Conservation (phyloP, 35 echinoderm and acorn worm genomes). For the Heliocidaris tuberculata region DNA sequence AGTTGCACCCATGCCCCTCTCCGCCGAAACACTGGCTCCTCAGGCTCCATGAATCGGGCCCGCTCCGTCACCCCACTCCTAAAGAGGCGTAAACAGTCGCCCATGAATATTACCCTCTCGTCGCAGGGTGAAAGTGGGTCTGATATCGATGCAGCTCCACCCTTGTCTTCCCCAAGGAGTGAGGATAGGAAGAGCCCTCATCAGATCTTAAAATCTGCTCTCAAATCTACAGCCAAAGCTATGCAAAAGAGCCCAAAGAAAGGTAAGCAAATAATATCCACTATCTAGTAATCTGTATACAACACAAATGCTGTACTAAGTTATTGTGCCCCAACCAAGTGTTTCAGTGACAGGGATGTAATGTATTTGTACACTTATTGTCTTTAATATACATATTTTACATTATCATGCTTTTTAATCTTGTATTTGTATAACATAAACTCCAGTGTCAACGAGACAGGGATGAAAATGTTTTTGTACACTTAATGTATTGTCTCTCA, state of each 20-base stretch:
- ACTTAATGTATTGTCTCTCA: too few species aligned
- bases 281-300: background rate
- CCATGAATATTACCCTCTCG: background rate
- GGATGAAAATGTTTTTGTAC: too few species aligned
- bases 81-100: constrained; percentile 24
- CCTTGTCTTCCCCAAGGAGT: constrained; percentile 39
- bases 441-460: background rate
- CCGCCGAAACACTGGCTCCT: constrained; percentile 8
- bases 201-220: constrained; percentile 25
- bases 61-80: constrained; percentile 28
- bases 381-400: background rate
- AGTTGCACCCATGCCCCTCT: background rate
- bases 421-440: background rate
- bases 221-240: constrained; percentile 39
- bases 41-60: constrained; percentile 28
- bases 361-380: background rate
- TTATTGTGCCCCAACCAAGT: background rate
- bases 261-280: constrained; percentile 9
- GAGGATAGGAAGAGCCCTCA: constrained; percentile 42
- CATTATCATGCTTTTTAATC: background rate
- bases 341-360: background rate
- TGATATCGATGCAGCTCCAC: background rate
- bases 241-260: constrained; percentile 25
- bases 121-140: background rate
- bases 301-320: background rate